Evolutionary conservation across 2,888 invertebrate genomes (phyloP), one percentile per base, ranked within the genome.

Genomic region (Agrotis ipsilon): DNA sequence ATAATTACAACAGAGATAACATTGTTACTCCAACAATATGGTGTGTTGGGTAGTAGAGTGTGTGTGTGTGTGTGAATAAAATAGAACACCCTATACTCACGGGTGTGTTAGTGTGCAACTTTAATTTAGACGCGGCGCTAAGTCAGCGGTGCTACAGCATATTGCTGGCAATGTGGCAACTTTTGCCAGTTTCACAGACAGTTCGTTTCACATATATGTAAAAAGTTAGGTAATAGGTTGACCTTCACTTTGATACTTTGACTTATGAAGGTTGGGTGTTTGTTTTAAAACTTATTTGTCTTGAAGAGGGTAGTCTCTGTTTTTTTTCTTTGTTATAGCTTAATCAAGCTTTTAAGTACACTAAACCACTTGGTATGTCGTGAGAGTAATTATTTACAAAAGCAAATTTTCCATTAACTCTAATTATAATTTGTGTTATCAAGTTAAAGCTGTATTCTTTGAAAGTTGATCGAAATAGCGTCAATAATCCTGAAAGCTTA

Each of bases 111-210:
- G 61, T 74, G 74, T 71, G 78, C 45, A 51, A 78, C 72, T 59
- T 70, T 78, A 84, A 81, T 84, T 81, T 84, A 72, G 61, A 64
- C 60, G 5, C 55, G 45, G 55, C 19, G 68, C 68, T 58, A 69
- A 75, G 69, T 81, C 72, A 63, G 55, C 67, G 64, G 63, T 52
- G 55, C 45, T 27, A 54, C 43, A 76, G 48, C 48, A 32, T 79
- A 73, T 78, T 69, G 78, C 60, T 45, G 19, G 46, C 46, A 74
- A 82, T 70, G 46, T 27, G 21, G 46, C 46, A 72, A 82, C 65
- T 81, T 75, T 68, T 51, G 59, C 24, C 60, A 61, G 58, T 81
- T 81, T 43, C 51, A 64, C 32, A 68, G 60, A 51, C 54, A 75
- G 57, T 45, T 72, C 6, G 52, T 61, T 61, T 65, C 39, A 27